Evolutionary conservation across 2,888 invertebrate species (phyloP).

Genomic region (Eilema sororculum): DNA sequence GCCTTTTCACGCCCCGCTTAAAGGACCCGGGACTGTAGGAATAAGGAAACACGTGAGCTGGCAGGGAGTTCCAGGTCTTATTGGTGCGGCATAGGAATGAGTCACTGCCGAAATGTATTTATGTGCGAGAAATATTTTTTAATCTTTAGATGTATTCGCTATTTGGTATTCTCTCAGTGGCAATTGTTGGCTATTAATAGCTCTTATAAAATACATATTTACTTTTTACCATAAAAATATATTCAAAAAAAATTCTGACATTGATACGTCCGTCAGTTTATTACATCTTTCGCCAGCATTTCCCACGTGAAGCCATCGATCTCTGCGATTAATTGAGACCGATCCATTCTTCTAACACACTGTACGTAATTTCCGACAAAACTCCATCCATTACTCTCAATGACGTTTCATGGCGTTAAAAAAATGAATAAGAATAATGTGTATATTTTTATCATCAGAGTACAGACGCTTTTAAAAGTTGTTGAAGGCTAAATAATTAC

Average conservation of each 20-base stretch:
- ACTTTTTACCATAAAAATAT: not conserved
- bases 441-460: not conserved
- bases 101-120: too few relatives aligned
- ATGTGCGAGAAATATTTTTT: too few relatives aligned
- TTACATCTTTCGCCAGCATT: not conserved
- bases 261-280: not conserved
- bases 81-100: too few relatives aligned
- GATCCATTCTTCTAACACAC: constrained; percentile 6
- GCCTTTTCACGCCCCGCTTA: too few relatives aligned
- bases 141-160: too few relatives aligned
- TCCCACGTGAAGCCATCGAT: constrained; percentile 5
- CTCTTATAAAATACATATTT: too few relatives aligned
- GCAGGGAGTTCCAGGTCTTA: too few relatives aligned
- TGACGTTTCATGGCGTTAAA: not conserved
- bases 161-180: too few relatives aligned
- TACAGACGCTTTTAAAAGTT: not conserved
- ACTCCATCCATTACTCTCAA: constrained; percentile 14
- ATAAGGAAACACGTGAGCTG: too few relatives aligned
- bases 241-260: not conserved
- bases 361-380: constrained; percentile 8
- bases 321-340: constrained; percentile 20
- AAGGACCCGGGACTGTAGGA: too few relatives aligned
- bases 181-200: too few relatives aligned
- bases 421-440: not conserved
- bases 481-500: not conserved